These are phyloP conservation scores for Trochalopteron elliotii DNA, from an alignment of 2,113 vertebrate genomes.

Conservation along the genomic window DNA sequence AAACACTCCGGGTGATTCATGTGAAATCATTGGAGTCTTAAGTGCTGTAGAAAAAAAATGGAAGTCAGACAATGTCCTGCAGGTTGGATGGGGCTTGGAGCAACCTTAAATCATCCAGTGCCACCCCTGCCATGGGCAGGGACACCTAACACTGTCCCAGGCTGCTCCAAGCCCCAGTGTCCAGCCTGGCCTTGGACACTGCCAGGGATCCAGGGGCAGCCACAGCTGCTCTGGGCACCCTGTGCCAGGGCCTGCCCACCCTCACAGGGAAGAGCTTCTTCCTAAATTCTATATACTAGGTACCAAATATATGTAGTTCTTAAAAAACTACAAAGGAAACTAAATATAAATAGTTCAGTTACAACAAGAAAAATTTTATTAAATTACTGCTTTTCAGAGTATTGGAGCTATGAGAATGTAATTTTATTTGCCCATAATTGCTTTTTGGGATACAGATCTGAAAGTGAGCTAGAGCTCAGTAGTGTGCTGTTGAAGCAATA, in stretches of 20 bases:
- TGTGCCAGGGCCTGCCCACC: not conserved
- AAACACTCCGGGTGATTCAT: not conserved
- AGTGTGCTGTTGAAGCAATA: not conserved
- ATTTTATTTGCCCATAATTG: not conserved
- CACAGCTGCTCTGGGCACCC: not conserved
- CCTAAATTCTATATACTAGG: not conserved
- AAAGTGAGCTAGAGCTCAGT: not conserved
- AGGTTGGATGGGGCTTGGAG: not conserved
- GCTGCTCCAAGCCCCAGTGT: accelerated
- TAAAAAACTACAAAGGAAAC: not conserved
- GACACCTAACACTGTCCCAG: no score
- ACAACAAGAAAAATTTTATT: not conserved
- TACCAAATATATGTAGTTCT: not conserved
- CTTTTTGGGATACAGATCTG: not conserved
- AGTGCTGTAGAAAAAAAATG: not conserved
- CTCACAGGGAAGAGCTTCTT: not conserved
- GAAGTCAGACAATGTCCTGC: not conserved
- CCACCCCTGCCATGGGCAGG: not conserved
- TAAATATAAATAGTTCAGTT: not conserved
- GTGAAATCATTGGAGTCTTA: not conserved
- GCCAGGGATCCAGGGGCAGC: not conserved
- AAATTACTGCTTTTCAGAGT: not conserved
- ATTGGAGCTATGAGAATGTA: not conserved
- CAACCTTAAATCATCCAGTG: not conserved
- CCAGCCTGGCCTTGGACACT: not conserved